Conservation (phyloP, 2,888 invertebrate genomes). For the Sepioteuthis lessoniana region DNA sequence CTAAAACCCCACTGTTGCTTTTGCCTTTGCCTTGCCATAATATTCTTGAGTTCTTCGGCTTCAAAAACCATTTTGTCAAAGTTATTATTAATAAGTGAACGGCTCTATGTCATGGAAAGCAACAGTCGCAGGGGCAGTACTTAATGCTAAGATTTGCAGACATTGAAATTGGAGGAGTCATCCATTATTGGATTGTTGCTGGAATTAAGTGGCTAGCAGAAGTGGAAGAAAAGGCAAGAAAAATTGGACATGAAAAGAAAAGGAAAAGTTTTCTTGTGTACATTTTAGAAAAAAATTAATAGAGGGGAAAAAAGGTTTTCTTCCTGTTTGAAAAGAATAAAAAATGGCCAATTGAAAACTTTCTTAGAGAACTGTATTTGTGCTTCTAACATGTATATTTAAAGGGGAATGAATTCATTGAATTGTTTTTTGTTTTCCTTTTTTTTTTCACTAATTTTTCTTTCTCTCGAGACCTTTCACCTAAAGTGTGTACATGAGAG, state of each 20-base stretch:
- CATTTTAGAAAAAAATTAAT: background rate
- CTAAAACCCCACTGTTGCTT: slow-evolving; percentile 34
- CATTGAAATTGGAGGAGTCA: background rate
- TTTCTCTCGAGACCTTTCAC: background rate
- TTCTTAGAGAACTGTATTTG: background rate
- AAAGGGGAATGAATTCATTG: background rate
- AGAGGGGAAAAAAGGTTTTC: background rate
- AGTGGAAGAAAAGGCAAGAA: background rate
- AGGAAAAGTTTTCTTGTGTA: background rate
- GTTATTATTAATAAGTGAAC: slow-evolving; percentile 33
- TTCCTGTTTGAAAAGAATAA: background rate
- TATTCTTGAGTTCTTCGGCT: background rate
- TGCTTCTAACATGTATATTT: background rate
- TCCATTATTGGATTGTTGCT: background rate
- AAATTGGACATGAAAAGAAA: background rate
- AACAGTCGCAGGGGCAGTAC: background rate
- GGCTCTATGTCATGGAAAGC: background rate
- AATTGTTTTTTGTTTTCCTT: background rate
- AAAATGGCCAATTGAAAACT: background rate
- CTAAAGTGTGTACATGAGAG: background rate
- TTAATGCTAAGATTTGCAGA: background rate
- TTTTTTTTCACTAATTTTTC: background rate
- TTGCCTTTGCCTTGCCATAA: background rate
- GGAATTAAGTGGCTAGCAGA: background rate
- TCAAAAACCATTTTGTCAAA: slow-evolving; percentile 33